Base-by-base conservation (phyloP, 2,888 invertebrate species). In the Drosophila infuscata region DNA sequence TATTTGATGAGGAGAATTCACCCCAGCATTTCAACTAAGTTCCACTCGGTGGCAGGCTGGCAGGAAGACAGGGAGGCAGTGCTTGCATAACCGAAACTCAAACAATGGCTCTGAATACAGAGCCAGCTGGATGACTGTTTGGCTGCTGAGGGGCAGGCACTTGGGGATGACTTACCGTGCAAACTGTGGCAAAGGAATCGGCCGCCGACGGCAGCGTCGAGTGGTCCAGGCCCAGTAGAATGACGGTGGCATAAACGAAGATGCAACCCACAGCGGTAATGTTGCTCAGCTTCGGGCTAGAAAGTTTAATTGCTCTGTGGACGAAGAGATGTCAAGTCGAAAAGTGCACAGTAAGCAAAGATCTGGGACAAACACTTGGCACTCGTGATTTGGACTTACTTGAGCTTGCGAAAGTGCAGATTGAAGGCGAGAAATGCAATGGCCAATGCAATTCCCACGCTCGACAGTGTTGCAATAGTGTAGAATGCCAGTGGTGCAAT, bases 231-330 rank as follows among this genome's bases (percentile, higher is more conserved):
- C 98, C 98, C 73, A 98, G 94, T 59, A 98, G 94, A 32, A 98
- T 96, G 51, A 98, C 97, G 0, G 98, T 97, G 2, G 96, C 94
- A 93, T 98, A 98, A n/a, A 98, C 98, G 83, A 98, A 94, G 83
- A 97, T 96, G 92, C 98, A 98, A 20, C 98, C 98, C 43, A 97
- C 95, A 46, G 97, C 96, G 0, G 98, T 97, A 94, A 98, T 97
- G 94, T 98, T 98, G 94, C 98, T 98, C 68, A 98, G 94, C 76
- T 97, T 96, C 0, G 98, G 98, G 88, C 98, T 98, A 30, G 98
- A 98, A 76, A 98, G 94, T 93, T 98, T 98, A 92, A 98, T 97
- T 78, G 97, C 97, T 93, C 97, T 97, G 94, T 74, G 78, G 60
- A 73, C 12, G 67, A 41, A 69, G 54, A 60, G 65, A 58, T 53